Evolutionary conservation across 2,888 invertebrate genomes (phyloP).

Genomic region (Drosophila falleni): DNA sequence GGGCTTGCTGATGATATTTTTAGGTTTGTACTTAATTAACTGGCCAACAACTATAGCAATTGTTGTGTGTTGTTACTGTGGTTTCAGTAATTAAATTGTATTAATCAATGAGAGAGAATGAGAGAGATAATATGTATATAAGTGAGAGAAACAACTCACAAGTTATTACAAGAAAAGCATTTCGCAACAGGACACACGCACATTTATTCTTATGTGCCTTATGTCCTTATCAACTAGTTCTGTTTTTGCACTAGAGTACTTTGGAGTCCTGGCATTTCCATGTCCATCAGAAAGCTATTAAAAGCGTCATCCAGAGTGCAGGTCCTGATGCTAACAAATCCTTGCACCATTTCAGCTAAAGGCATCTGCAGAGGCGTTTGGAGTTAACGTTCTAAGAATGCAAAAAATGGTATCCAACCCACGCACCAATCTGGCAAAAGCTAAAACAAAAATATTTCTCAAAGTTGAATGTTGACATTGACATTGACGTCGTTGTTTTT

Average conservation of each 20-base stretch:
- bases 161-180: too few relatives aligned
- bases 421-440: slow-evolving; percentile 7
- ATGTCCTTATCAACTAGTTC: neutral
- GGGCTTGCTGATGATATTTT: slow-evolving; percentile 2
- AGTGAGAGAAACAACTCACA: too few relatives aligned
- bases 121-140: too few relatives aligned
- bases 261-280: neutral
- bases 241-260: neutral
- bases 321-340: slow-evolving; percentile 19
- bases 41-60: slow-evolving; percentile 36
- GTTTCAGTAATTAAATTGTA: slow-evolving; percentile 49
- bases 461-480: slow-evolving; percentile 29
- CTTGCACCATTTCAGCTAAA: neutral
- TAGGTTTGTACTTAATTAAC: slow-evolving; percentile 56
- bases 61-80: slow-evolving; percentile 10
- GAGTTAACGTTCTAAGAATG: slow-evolving; percentile 12
- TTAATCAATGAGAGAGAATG: neutral
- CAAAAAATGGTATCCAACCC: slow-evolving; percentile 21
- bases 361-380: slow-evolving; percentile 16
- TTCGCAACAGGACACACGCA: too few relatives aligned
- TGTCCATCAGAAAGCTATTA: slow-evolving; percentile 5
- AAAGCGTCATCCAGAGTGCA: slow-evolving; percentile 3
- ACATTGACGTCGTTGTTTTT: slow-evolving; percentile 15
- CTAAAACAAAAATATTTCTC: neutral
- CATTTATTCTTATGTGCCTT: neutral